Conservation (phyloP, 2,888 invertebrate species). For the Phanerotoma sp. region DNA sequence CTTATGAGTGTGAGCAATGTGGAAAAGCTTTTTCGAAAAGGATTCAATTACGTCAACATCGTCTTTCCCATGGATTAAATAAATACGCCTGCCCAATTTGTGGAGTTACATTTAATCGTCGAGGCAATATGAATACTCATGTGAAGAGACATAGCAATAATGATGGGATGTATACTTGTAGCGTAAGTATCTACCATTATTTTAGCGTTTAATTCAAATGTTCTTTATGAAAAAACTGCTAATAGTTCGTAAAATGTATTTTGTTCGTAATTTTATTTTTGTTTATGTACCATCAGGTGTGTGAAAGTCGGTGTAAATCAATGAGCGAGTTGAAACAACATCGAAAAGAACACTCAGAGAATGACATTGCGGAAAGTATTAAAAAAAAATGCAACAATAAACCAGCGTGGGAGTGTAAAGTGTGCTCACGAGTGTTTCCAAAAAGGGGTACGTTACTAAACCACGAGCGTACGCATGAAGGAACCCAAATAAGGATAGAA, state of each 20-base stretch:
- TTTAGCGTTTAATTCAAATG: no score
- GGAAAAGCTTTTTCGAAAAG: slow-evolving; percentile 54
- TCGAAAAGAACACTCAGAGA: slow-evolving; percentile 45
- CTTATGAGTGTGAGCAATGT: slow-evolving; percentile 56
- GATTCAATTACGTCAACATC: slow-evolving; percentile 51
- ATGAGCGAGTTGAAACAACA: slow-evolving; percentile 49
- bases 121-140: slow-evolving; percentile 52
- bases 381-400: slow-evolving; percentile 36
- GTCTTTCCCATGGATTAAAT: slow-evolving; percentile 45
- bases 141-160: slow-evolving; percentile 46
- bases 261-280: background rate
- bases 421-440: slow-evolving; percentile 42
- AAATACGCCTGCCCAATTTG: slow-evolving; percentile 48
- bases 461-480: slow-evolving; percentile 44
- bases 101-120: slow-evolving; percentile 48
- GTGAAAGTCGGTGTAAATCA: slow-evolving; percentile 41
- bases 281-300: slow-evolving; percentile 47
- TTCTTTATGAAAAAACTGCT: no score
- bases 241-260: no score
- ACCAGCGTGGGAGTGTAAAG: slow-evolving; percentile 41
- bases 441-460: slow-evolving; percentile 41
- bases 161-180: slow-evolving; percentile 45
- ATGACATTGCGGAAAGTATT: slow-evolving; percentile 43
- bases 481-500: slow-evolving; percentile 36
- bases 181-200: slow-evolving; percentile 40